Evolutionary conservation across 1,140 invertebrate species (phyloP), one percentile per base, ranked within the genome.

Genomic region (Drosophila sp.): DNA sequence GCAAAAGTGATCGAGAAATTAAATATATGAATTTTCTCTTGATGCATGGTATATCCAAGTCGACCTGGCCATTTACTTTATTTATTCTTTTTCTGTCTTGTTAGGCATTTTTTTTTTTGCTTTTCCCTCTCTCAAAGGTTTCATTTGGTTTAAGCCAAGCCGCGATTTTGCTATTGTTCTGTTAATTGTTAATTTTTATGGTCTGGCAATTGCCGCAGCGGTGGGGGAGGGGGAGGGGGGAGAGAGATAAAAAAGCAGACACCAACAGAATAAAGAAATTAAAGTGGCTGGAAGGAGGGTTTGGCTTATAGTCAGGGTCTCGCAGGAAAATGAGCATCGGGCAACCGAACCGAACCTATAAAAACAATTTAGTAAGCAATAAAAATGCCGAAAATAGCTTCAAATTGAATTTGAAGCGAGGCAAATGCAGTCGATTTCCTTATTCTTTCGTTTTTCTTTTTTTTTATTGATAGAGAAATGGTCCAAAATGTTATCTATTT

Each of bases 111-210:
- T 2, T 50, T 50, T 27, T 50, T 25, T 50, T 7, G 23, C 44
- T 50, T 50, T 50, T 27, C 23, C 44, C 44, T 38, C 10, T 38
- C 35, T 3, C 23, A 27, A 17, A 50, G 44, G 44, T 50, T 27
- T 50, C 8, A 27, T 27, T 50, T 50, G 25, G 44, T 50, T 8
- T 38, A 38, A 50, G 44, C 23, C 44, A 80, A 83, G 80, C 80
- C 85, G 80, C 77, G 84, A 87, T 87, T 87, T 40, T 87, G 76
- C 67, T 76, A 76, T 82, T 87, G 84, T 62, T 79, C 79, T 87
- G 87, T 87, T 90, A 90, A 90, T 90, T 90, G 87, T 90, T 86
- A 90, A 84, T 80, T 90, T 90, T 90, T 90, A 90, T 90, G 87
- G 87, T 90, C 87, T 90, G 80, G 87, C 82, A 86, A 90, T 78